phyloP scores from a whole-genome alignment of 2,888 invertebrate species.

The Volucella zonaria region DNA sequence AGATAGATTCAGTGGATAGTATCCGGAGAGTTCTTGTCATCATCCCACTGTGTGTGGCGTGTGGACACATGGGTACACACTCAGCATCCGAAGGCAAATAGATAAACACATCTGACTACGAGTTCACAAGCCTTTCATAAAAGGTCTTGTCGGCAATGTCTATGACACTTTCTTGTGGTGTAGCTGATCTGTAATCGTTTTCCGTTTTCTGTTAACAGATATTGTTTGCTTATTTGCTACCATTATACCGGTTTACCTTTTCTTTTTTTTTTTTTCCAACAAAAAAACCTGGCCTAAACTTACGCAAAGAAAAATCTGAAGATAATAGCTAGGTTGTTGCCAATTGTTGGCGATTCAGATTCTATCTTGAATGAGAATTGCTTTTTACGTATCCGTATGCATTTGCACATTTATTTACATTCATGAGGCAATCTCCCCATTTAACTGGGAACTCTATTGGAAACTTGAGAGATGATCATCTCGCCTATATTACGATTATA shows the following conservation, averaged over 20 bases:
- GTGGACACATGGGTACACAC: neutral
- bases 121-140: too few relatives aligned
- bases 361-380: too few relatives aligned
- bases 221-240: slow-evolving; percentile 53
- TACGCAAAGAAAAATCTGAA: slow-evolving; percentile 3
- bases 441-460: too few relatives aligned
- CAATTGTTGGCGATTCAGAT: neutral
- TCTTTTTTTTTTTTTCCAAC: too few relatives aligned
- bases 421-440: too few relatives aligned
- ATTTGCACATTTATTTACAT: too few relatives aligned
- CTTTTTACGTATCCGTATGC: too few relatives aligned
- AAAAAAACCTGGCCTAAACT: slow-evolving; percentile 1
- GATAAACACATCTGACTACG: too few relatives aligned
- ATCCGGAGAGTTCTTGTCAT: slow-evolving; percentile 4
- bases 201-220: slow-evolving; percentile 44
- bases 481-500: too few relatives aligned
- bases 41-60: slow-evolving; percentile 15
- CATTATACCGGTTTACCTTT: slow-evolving; percentile 25
- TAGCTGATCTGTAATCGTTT: slow-evolving; percentile 28
- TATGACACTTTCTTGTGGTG: slow-evolving; percentile 6
- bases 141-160: neutral
- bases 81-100: too few relatives aligned
- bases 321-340: slow-evolving; percentile 23
- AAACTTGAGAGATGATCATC: too few relatives aligned
- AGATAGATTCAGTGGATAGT: neutral